Percentiles rank a stretch among this genome's conserved stretches.
Evolutionary conservation across 2,888 invertebrate genomes (phyloP).

Genomic region (Sminthurinus aureus): DNA sequence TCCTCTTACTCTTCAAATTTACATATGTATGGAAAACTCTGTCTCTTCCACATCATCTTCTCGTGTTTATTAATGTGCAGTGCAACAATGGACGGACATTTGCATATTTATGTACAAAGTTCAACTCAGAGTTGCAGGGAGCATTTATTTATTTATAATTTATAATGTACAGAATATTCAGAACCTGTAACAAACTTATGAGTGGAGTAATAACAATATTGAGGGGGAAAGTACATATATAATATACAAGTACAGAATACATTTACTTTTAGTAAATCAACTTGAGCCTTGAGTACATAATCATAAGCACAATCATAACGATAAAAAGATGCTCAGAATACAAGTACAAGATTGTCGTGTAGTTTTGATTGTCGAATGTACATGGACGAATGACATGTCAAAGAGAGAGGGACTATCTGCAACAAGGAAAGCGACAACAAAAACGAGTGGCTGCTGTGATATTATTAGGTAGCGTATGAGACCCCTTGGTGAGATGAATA

Average conservation of each 20-base stretch:
- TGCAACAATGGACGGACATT: background rate
- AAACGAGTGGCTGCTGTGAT: conserved; percentile 1
- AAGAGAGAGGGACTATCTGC: background rate
- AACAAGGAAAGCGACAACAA: no score
- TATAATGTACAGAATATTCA: no score
- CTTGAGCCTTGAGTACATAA: no score
- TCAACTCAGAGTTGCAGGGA: no score
- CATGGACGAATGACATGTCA: background rate
- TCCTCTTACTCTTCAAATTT: background rate
- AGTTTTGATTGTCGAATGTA: no score
- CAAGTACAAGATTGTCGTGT: background rate
- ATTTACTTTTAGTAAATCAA: no score
- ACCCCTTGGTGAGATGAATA: conserved; percentile 44
- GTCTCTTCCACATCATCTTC: background rate
- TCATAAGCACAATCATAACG: no score
- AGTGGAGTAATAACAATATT: no score
- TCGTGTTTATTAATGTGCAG: conserved; percentile 1
- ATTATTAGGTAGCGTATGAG: conserved; percentile 26
- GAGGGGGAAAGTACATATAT: no score
- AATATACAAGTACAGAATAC: no score
- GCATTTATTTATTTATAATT: no score
- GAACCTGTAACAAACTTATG: no score
- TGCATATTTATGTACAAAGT: background rate
- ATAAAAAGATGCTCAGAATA: background rate
- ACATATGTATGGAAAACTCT: background rate